Evolutionary conservation across 2,113 vertebrate genomes (phyloP), one percentile per base, ranked within the genome.

Genomic region (Pollachius pollachius): DNA sequence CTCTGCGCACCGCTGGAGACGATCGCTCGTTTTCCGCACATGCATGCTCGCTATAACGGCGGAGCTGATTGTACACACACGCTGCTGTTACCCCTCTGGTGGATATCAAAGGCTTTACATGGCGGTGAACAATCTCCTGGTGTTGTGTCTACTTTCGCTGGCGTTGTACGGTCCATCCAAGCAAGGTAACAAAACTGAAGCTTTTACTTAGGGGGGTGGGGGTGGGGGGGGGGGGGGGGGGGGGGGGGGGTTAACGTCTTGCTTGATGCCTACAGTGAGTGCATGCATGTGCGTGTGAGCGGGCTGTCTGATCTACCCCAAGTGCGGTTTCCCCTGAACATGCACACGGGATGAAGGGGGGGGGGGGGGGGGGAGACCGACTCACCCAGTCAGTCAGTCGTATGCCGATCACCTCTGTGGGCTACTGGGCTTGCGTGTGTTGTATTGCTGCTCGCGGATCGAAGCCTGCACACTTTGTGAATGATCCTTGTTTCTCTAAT

Each of bases 21-120:
- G 74, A 82, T 83, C 80, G 75, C 80, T 80, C 76, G 84, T 84
- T 88, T 85, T 85, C 86, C 79, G 65, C 81, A 70, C 83, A 80
- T 81, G 85, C 84, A 88, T 48, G 82, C 87, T 81, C 76, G 88
- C 83, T 81, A 34, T 86, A 78, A 81, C 81, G 69, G 80, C 76
- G 75, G 76, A 80, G 81, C 87, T 78, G 82, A 23, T 73, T 69
- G 74, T 69, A 76, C 41, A 81, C 81, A 85, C 87, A 71, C 71
- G 57, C 80, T 48, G 85, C 85, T 80, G 77, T 69, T 82, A 73
- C 83, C 84, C 86, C 87, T 58, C 87, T 84, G 87, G 78, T 89
- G 85, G 82, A 88, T 80, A 89, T 73, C 88, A 85, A 88, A 88
- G 85, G 88, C 85, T 92, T 87, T 92, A 90, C 92, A 93, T 93